Evolutionary conservation across 2,113 vertebrate genomes (phyloP).

Genomic region (Petromus typicus): DNA sequence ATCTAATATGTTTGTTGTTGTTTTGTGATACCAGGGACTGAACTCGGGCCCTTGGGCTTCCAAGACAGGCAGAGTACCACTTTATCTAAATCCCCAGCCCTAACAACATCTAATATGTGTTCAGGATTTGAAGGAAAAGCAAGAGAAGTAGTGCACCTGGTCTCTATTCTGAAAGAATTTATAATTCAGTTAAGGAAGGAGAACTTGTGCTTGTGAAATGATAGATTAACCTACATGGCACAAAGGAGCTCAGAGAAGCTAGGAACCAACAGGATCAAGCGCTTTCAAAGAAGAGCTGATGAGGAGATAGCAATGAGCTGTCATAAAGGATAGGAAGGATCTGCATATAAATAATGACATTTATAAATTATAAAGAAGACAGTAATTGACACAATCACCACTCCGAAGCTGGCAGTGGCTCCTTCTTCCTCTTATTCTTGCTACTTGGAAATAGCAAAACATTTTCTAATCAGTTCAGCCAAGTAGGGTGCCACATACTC

Average conservation of each 20-base stretch:
- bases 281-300: not conserved
- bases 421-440: not conserved
- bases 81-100: too few relatives aligned
- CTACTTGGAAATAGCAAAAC: conserved; percentile 42
- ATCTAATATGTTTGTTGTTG: not conserved
- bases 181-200: conserved; percentile 13
- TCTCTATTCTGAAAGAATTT: not conserved
- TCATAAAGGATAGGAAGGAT: not conserved
- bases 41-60: too few relatives aligned
- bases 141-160: conserved; percentile 10
- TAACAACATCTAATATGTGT: not conserved
- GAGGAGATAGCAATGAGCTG: not conserved
- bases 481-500: not conserved
- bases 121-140: not conserved
- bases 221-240: not conserved
- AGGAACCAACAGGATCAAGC: not conserved
- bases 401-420: not conserved
- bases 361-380: conserved; percentile 4
- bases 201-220: conserved; percentile 1
- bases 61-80: too few relatives aligned
- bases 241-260: not conserved
- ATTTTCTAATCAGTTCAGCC: not conserved
- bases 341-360: conserved; percentile 36
- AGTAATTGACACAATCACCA: not conserved
- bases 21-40: too few relatives aligned